Evolutionary conservation across 2,797 vertebrate species (phyloP), one percentile per base, ranked within the genome.

Genomic region (Acipenser transmontanus): DNA sequence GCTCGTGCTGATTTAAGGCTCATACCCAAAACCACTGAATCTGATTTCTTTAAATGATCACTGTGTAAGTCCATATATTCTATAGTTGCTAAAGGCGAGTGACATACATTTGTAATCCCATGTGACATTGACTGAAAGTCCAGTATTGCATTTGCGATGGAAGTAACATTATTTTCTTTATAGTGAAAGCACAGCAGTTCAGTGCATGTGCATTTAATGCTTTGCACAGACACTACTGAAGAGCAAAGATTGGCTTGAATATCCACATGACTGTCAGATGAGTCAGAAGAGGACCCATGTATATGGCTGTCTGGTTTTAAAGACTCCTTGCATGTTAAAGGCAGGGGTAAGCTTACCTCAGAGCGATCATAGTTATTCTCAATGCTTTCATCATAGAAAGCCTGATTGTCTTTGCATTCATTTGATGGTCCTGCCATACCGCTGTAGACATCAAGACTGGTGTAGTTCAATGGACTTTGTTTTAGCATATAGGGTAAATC

Each of bases 381-480:
- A n/a, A 78, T 71, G 70, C 73, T 77, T 71, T 75, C 73, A 67
- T 81, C 77, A 50, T 73, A 68, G 50, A 78, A 68, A 51, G 69
- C 49, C 65, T 77, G 76, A 34, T 82, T 80, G 57, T 82, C 81
- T 7, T 74, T 65, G 66, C 73, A 82, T 64, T 77, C 71, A 14
- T 76, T 81, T 69, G 83, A 81, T 71, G 80, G 82, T 72, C 87
- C 79, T 56, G 89, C 77, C 63, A 82, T 82, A 71, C 85, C 84
- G 75, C 80, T 73, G 8, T 80, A 86, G 47, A 83, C 83, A 72
- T 78, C 84, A 63, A 86, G 82, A 50, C 17, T 61, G 14, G 80
- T 82, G 72, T 85, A 89, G 82, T 82, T 85, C 48, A 89, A 75
- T 50, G 85, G 85, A 66, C 87, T 89, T 72, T 87, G 84, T 78